These are phyloP conservation scores for Anser brachyrhynchus DNA, from an alignment of 2,113 vertebrate genomes.

Conservation along the genomic window DNA sequence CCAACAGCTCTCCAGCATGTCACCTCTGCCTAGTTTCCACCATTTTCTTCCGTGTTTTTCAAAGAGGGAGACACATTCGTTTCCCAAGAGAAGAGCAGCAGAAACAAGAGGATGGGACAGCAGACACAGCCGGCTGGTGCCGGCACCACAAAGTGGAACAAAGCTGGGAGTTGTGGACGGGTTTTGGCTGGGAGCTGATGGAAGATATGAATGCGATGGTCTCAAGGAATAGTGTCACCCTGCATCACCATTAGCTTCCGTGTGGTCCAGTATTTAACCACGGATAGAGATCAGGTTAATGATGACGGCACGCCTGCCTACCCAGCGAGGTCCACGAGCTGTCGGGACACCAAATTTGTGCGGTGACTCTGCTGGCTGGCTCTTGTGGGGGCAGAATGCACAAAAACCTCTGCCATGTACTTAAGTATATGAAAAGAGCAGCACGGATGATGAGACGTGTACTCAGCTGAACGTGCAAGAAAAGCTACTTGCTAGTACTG, in stretches of 20 bases:
- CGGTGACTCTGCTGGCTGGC: not conserved
- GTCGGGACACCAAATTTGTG: not conserved
- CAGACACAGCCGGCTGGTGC: not conserved
- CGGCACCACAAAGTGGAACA: rapidly evolving
- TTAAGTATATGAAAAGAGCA: not conserved
- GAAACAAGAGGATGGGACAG: rapidly evolving
- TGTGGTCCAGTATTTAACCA: not conserved
- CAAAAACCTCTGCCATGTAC: not conserved
- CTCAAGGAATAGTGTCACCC: not conserved
- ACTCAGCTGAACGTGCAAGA: not conserved
- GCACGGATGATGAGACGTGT: not conserved
- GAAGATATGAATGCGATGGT: not conserved
- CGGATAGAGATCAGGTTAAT: not conserved
- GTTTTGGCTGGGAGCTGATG: not conserved
- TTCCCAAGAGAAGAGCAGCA: not conserved
- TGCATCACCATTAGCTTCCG: not conserved
- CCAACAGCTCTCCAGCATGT: not conserved
- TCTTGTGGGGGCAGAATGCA: not conserved
- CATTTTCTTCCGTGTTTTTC: not conserved
- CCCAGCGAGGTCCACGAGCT: not conserved
- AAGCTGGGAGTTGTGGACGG: not conserved
- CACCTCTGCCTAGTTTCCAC: not conserved
- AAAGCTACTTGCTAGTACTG: not conserved
- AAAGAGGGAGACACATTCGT: not conserved
- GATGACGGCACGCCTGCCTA: not conserved